Base-by-base conservation (phyloP, 1,140 invertebrate genomes). In the Ostrea denselamellosa region DNA sequence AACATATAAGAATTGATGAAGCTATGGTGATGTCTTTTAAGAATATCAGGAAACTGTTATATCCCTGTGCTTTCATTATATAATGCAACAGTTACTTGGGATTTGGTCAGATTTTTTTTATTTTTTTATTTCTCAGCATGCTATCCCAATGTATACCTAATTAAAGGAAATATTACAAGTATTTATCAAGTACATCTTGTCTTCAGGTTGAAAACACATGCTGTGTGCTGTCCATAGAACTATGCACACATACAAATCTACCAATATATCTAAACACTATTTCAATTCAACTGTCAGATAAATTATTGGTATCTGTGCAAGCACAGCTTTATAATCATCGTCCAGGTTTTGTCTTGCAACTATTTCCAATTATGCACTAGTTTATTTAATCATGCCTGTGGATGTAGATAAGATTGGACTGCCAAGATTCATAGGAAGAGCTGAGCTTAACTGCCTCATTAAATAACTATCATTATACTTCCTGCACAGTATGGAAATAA, bases 121-220 rank as follows among this genome's bases (percentile, higher is more conserved):
- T n/a, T n/a, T n/a, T n/a, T n/a, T n/a, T n/a, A n/a, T 77, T 77
- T 77, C 28, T 77, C 25, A 34, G 68, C 68, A 77, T 77, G 25
- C 14, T 77, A 17, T 77, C 14, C 68, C 28, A 28, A 4, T 77
- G 8, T 34, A 14, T 34, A 28, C 12, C 8, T 25, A 9, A 34
- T 77, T 77, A 25, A 77, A 77, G 68, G 68, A 77, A 77, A 25
- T 25, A 34, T 19, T 77, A 77, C 25, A 77, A 77, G 12, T 77
- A 77, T 77, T 28, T 77, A 77, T 77, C 22, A 77, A 77, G 22
- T 77, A 25, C 68, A 77, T 77, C 68, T 77, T 77, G 68, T 28
- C 8, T 28, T 28, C 22, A 77, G 68, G 68, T 34, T 34, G 25
- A 34, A 22, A 34, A 25, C 2, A 28, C 56, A 62, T 17, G 34